Conservation (phyloP, 2,797 vertebrate species). For the Rousettus madagascariensis region DNA sequence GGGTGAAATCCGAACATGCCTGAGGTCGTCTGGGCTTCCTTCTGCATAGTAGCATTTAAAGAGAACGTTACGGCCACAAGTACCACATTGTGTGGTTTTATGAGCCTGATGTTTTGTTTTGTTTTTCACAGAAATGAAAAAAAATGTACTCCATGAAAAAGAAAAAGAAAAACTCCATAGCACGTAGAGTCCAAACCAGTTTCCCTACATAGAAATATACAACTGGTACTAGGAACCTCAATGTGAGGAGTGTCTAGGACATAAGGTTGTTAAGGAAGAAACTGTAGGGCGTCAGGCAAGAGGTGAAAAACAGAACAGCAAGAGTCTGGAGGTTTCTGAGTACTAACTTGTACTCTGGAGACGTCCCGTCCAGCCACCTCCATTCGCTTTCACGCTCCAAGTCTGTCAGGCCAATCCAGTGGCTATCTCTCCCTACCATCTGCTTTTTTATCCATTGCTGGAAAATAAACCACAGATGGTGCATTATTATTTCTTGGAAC, state of each 20-base stretch:
- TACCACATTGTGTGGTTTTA: neutral
- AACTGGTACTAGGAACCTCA: neutral
- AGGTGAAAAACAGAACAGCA: neutral
- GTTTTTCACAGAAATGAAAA: slow-evolving; percentile 22
- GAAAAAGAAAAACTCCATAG: neutral
- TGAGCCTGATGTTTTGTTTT: neutral
- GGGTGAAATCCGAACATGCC: neutral
- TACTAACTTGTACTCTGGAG: slow-evolving; percentile 91
- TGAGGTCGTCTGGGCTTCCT: neutral
- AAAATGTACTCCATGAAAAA: neutral
- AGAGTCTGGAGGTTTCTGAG: neutral
- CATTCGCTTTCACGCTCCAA: slow-evolving; percentile 89
- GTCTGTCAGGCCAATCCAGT: slow-evolving; percentile 97
- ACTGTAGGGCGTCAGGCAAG: neutral
- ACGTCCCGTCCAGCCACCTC: slow-evolving; percentile 94
- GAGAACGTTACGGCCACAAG: slow-evolving; percentile 53
- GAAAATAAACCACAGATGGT: slow-evolving; percentile 62
- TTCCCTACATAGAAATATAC: neutral
- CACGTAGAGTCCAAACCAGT: neutral
- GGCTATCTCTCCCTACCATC: slow-evolving; percentile 89
- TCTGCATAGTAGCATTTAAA: slow-evolving; percentile 40
- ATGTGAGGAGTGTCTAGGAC: neutral
- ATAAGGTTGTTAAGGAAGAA: neutral
- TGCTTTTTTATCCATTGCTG: slow-evolving; percentile 95
- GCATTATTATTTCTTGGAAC: neutral